These are phyloP conservation scores for Yoshiicerus persimilis DNA, from an alignment of 1,140 invertebrate genomes.

Conservation along the genomic window DNA sequence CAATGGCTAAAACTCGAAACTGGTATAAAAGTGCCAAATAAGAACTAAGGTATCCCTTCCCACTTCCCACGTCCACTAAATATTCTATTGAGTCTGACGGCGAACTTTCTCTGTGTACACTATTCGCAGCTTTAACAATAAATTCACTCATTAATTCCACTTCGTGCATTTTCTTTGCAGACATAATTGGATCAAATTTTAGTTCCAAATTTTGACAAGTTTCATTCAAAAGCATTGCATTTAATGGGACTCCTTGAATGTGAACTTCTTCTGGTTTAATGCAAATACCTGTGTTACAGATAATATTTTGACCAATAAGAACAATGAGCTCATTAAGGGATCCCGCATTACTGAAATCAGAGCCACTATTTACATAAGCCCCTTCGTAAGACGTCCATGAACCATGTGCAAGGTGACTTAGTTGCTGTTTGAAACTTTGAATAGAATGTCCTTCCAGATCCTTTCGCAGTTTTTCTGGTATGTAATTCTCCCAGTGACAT, in stretches of 20 bases:
- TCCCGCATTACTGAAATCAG: constrained; percentile 7
- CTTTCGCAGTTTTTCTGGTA: constrained; percentile 20
- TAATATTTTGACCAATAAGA: constrained; percentile 51
- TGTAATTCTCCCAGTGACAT: constrained; percentile 64
- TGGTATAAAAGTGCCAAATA: constrained; percentile 69
- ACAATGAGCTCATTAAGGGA: constrained; percentile 49
- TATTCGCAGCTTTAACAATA: constrained; percentile 55
- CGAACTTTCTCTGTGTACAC: not conserved
- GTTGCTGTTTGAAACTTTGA: constrained; percentile 60
- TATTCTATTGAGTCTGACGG: constrained; percentile 38
- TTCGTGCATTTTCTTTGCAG: constrained; percentile 79
- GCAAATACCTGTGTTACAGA: constrained; percentile 50
- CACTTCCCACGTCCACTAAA: constrained; percentile 81
- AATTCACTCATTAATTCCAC: constrained; percentile 64
- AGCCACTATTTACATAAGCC: constrained; percentile 48
- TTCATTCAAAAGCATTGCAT: not conserved
- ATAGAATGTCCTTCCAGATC: constrained; percentile 52
- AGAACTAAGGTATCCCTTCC: constrained; percentile 79
- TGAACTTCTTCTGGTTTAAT: constrained; percentile 46
- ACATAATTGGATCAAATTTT: constrained; percentile 65
- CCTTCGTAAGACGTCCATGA: constrained; percentile 54
- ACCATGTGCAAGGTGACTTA: constrained; percentile 55
- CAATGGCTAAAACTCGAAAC: constrained; percentile 74
- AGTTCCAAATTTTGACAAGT: not conserved
- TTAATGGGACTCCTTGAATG: constrained; percentile 31